Evolutionary conservation across 2,113 vertebrate genomes (phyloP).

Genomic region (Oreochromis spilurus): DNA sequence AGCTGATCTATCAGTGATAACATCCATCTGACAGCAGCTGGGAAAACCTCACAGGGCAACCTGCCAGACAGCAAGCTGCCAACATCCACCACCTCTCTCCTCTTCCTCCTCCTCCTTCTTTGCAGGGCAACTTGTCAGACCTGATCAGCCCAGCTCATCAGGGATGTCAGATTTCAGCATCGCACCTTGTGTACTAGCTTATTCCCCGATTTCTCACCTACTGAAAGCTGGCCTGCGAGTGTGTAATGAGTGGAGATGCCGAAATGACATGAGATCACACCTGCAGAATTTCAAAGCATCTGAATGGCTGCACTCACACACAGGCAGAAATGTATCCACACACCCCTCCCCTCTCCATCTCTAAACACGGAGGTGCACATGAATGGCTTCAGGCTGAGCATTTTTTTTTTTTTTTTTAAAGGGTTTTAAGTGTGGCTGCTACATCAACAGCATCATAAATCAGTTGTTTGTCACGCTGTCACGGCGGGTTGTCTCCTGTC

Average conservation of each 20-base stretch:
- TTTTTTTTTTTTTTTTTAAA: neutral
- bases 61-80: constrained; percentile 17
- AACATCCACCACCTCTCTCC: neutral
- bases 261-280: neutral
- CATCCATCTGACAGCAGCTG: constrained; percentile 6
- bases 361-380: neutral
- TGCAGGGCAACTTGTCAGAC: constrained; percentile 40
- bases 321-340: neutral
- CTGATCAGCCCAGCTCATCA: constrained; percentile 33
- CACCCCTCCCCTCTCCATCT: too few relatives aligned
- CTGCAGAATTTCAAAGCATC: neutral
- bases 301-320: neutral
- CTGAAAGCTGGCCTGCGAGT: neutral
- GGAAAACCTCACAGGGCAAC: neutral
- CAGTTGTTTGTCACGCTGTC: neutral
- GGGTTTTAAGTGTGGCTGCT: neutral
- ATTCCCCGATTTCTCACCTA: neutral
- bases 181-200: constrained; percentile 12
- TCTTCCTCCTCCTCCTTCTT: neutral
- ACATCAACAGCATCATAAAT: constrained; percentile 31
- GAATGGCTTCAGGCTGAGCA: neutral
- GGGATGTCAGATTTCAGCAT: neutral
- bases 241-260: neutral
- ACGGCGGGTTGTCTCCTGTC: neutral
- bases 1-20: neutral